Conservation (phyloP, 2,113 vertebrate species). For the Saccopteryx bilineata region DNA sequence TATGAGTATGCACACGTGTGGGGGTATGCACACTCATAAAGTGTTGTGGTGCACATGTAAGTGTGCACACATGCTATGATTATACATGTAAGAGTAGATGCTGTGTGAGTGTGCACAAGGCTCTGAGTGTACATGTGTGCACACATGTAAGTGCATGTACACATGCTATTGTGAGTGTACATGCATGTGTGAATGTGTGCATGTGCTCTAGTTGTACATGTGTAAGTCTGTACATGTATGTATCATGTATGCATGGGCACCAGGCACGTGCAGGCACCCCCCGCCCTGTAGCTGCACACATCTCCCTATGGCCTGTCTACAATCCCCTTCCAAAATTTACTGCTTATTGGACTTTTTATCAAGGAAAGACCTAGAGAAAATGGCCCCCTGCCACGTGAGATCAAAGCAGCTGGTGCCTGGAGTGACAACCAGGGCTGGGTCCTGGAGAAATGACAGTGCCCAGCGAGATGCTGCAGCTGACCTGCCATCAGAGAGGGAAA, state of each 20-base stretch:
- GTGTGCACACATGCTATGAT: not conserved
- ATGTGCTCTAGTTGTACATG: not conserved
- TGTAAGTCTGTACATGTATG: not conserved
- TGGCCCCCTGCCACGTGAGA: not conserved
- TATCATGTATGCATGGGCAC: accelerated
- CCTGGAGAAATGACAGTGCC: not conserved
- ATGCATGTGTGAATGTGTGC: not conserved
- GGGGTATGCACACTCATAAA: too few species aligned
- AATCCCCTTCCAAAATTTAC: not conserved
- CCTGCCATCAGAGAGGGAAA: not conserved
- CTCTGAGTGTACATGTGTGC: too few species aligned
- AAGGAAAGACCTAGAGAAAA: not conserved
- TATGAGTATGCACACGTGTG: too few species aligned
- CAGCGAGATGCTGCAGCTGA: accelerated
- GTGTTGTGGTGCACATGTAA: too few species aligned
- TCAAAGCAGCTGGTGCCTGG: not conserved
- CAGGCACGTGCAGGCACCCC: not conserved
- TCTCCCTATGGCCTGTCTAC: not conserved
- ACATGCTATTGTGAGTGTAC: too few species aligned
- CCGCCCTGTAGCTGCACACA: not conserved
- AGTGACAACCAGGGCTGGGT: not conserved
- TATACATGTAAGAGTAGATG: not conserved
- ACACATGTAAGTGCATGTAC: too few species aligned
- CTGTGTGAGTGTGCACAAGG: not conserved
- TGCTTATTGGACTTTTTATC: not conserved